Percentiles rank a stretch among this genome's conserved stretches.
Evolutionary conservation across 2,797 vertebrate genomes (phyloP).

Genomic region (Neomorphus geoffroyi): DNA sequence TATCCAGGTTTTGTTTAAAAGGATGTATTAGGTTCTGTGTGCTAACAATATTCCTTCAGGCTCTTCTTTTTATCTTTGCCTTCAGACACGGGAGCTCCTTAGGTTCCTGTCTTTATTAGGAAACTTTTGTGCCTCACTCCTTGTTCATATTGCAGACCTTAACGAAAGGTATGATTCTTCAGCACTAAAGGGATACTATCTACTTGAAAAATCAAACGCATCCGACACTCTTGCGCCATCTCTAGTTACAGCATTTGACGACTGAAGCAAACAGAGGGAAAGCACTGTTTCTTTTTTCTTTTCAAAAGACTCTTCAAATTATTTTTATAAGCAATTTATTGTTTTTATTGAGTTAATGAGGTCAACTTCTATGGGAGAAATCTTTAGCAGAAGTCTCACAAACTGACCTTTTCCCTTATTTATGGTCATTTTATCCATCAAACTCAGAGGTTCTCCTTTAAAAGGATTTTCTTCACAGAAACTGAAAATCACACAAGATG

Average conservation of each 20-base stretch:
- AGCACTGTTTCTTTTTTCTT: not conserved
- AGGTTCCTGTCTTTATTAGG: not conserved
- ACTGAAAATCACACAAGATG: rapidly evolving
- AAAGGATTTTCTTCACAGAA: not conserved
- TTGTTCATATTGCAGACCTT: not conserved
- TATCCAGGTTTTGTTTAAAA: not conserved
- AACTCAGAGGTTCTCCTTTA: not conserved
- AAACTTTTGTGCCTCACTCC: not conserved
- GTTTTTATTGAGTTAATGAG: not conserved
- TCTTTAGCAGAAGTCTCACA: not conserved
- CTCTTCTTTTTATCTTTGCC: not conserved
- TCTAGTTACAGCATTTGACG: not conserved
- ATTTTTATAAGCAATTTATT: not conserved
- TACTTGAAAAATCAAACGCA: not conserved
- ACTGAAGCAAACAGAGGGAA: not conserved
- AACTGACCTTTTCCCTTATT: not conserved
- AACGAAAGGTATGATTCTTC: not conserved
- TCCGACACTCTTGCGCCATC: not conserved
- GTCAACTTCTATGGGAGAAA: not conserved
- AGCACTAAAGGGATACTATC: not conserved
- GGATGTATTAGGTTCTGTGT: not conserved
- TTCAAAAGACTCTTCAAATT: not conserved
- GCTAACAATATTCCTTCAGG: not conserved
- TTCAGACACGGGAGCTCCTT: not conserved
- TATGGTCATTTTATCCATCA: not conserved